Base-by-base conservation (phyloP, 1,140 invertebrate genomes). In the Heliconius hermathena region DNA sequence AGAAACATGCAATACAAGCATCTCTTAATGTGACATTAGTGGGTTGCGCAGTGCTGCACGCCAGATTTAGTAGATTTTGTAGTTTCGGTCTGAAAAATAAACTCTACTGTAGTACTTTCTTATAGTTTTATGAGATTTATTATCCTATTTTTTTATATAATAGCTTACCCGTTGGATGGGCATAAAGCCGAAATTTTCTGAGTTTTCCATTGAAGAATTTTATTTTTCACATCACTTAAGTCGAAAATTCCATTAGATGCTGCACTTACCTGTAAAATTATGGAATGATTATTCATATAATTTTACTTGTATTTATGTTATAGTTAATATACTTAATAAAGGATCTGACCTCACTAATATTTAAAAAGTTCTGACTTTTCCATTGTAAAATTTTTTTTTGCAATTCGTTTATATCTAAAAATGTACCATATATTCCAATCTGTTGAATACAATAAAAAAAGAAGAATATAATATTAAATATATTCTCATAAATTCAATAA, bases 41-140 rank as follows among this genome's bases (percentile, higher is more conserved):
- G 36, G 94, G 91, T 84, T 95, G 95, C 18, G 95, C 95, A 46
- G 94, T 95, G 80, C 94, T 95, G 82, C 95, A 95, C 41, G 95
- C 92, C n/a, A 95, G 79, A 83, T 95, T 95, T 4, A 95, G 81
- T 74, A 95, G 88, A 85, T 94, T 95, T 81, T 95, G 91, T 22
- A 95, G 82, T 81, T 92, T 90, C 4, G 83, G 84, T 38, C 95
- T 95, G 81, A n/a, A 85, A 83, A 11, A 18, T 38, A 36, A 76
- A 80, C 57, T 76, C 1, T 22, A 13, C 11, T 13, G 11, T 71
- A 71, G 5, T 26, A n/a, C 9, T 57, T 36, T 36, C 13, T 57
- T 22, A 26, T 33, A 11, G 13, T 8, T 8, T 49, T 29, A 4
- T 9, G 3, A 18, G 1, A 38, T 22, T 76, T 29, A 29, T 16